Percentiles rank a stretch among this genome's conserved stretches.
These are phyloP conservation scores for Orientallactaga sibirica DNA, from an alignment of 2,797 vertebrate genomes.

Conservation along the genomic window DNA sequence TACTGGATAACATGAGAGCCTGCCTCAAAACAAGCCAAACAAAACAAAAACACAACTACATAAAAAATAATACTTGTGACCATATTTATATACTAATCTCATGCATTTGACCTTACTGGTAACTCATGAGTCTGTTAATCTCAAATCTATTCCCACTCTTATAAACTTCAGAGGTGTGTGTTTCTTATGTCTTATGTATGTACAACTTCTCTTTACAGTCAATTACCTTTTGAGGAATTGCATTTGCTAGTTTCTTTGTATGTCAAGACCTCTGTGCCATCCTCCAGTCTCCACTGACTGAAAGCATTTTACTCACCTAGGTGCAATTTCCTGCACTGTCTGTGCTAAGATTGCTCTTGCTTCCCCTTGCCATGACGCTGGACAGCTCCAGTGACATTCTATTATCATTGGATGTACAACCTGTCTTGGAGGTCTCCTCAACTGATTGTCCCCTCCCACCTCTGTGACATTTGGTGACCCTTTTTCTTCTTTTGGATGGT, in stretches of 20 bases:
- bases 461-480: too few relatives aligned
- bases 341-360: fast-evolving
- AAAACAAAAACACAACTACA: too few relatives aligned
- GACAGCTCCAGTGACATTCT: neutral
- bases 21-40: too few relatives aligned
- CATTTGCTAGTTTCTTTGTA: neutral
- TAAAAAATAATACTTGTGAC: neutral
- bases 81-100: neutral
- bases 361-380: neutral
- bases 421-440: neutral
- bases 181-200: neutral
- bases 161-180: neutral
- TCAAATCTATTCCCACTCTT: neutral
- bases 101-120: neutral
- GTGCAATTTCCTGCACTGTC: neutral
- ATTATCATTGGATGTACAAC: neutral
- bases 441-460: neutral
- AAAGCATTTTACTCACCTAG: neutral
- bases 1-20: too few relatives aligned
- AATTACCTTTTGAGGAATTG: neutral
- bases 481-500: too few relatives aligned
- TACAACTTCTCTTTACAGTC: neutral
- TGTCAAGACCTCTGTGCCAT: neutral
- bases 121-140: neutral
- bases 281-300: neutral